Conservation (phyloP, 30 jellyfish, hydroid and myxozoan genomes). For the Aurelia sp. region DNA sequence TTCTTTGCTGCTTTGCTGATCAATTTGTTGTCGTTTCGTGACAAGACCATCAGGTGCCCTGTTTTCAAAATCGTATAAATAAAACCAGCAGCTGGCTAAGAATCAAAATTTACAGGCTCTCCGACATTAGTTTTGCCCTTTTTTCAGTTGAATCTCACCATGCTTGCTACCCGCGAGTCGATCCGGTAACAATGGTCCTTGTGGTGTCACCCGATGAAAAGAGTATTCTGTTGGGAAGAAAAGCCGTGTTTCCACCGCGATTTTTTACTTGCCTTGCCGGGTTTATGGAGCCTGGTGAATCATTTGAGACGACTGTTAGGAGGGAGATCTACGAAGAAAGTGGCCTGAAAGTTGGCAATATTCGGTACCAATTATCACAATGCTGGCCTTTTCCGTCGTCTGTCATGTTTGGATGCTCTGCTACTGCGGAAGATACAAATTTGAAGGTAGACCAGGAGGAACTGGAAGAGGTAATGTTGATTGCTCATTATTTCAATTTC, state of each 20-base stretch:
- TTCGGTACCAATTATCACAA: conserved; percentile 73
- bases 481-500: background rate
- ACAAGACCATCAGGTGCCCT: no score
- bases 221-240: conserved; percentile 67
- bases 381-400: conserved; percentile 89
- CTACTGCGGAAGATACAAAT: conserved; percentile 60
- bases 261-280: conserved; percentile 85
- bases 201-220: conserved; percentile 70
- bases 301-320: conserved; percentile 71
- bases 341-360: conserved; percentile 49
- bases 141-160: conserved; percentile 41
- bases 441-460: conserved; percentile 55
- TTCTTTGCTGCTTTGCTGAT: no score
- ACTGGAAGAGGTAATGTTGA: conserved; percentile 59
- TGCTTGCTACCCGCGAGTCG: conserved; percentile 86
- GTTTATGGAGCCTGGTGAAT: conserved; percentile 83
- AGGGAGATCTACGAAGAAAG: conserved; percentile 83
- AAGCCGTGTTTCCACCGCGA: conserved; percentile 67
- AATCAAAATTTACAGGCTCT: background rate
- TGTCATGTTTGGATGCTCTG: conserved; percentile 75
- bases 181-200: conserved; percentile 75
- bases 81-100: background rate
- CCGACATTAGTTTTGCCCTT: background rate
- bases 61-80: background rate
- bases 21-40: no score